phyloP scores from a whole-genome alignment of 1,140 invertebrate species.

The Gryllus bimaculatus region DNA sequence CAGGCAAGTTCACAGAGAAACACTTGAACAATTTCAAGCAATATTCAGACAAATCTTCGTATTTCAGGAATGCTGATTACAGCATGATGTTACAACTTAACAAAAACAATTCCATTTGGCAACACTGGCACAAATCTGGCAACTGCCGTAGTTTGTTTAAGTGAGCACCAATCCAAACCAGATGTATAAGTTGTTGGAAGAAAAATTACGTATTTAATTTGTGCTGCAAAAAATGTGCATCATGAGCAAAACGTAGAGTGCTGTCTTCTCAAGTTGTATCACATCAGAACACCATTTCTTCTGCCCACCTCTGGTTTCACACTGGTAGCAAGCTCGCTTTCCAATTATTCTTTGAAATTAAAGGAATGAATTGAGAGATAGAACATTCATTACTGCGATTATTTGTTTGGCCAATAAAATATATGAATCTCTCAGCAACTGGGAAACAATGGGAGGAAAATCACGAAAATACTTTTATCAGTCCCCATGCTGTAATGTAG shows the following conservation, averaged over 20 bases:
- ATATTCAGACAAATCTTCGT: conserved; percentile 6
- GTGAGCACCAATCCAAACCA: conserved; percentile 17
- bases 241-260: conserved; percentile 18
- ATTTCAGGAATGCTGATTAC: neutral
- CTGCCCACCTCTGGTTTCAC: conserved; percentile 2
- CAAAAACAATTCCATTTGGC: conserved; percentile 14
- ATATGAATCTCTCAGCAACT: conserved; percentile 13
- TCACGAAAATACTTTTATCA: conserved; percentile 16
- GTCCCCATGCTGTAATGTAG: neutral
- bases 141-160: neutral
- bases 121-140: conserved; percentile 8
- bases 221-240: conserved; percentile 17
- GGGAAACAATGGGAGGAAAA: neutral
- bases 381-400: conserved; percentile 6
- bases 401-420: conserved; percentile 12
- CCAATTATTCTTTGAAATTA: neutral
- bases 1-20: neutral
- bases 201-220: conserved; percentile 18
- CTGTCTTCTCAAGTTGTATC: neutral
- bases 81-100: conserved; percentile 9
- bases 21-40: neutral
- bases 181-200: conserved; percentile 13
- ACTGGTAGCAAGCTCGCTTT: neutral
- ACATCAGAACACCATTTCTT: neutral
- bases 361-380: conserved; percentile 11